Evolutionary conservation across 2,888 invertebrate genomes (phyloP).

Genomic region (Brassicogethes aeneus): DNA sequence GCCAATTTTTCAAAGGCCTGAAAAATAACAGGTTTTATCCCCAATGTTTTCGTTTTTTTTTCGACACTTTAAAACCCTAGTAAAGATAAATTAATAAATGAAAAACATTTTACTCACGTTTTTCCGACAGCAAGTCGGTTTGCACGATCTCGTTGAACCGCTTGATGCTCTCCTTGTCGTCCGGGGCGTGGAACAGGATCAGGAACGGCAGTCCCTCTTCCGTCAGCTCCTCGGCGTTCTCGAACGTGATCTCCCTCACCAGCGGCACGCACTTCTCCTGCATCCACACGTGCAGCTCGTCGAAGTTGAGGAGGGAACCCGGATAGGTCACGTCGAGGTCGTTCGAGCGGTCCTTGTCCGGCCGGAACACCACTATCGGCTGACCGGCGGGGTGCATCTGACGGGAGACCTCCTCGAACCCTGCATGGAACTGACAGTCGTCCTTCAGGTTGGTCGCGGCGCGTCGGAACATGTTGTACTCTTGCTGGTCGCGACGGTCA

Average conservation of each 20-base stretch:
- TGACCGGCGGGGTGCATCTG: slow-evolving; percentile 82
- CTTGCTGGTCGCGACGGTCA: slow-evolving; percentile 67
- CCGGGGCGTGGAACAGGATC: slow-evolving; percentile 88
- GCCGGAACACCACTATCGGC: slow-evolving; percentile 74
- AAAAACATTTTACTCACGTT: slow-evolving; percentile 89
- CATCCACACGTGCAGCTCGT: slow-evolving; percentile 83
- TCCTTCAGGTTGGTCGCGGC: slow-evolving; percentile 86
- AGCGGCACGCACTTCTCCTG: slow-evolving; percentile 91
- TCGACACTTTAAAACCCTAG: too few species aligned
- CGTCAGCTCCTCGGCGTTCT: slow-evolving; percentile 97
- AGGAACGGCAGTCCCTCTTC: slow-evolving; percentile 98
- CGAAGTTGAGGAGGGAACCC: slow-evolving; percentile 65
- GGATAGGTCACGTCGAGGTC: slow-evolving; percentile 75
- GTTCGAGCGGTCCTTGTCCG: slow-evolving; percentile 68
- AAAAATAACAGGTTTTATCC: too few species aligned
- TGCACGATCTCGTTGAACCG: slow-evolving; percentile 75
- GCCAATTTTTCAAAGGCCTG: too few species aligned
- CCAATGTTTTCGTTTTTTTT: too few species aligned
- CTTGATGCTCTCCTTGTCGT: slow-evolving; percentile 74
- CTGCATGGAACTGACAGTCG: slow-evolving; percentile 90
- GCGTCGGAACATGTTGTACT: slow-evolving; percentile 70
- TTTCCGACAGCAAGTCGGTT: slow-evolving; percentile 71
- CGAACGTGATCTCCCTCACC: slow-evolving; percentile 97
- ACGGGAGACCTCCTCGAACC: slow-evolving; percentile 73
- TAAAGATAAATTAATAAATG: too few species aligned